These are phyloP conservation scores for Drosophila greeni DNA, from an alignment of 2,888 invertebrate genomes.

Conservation along the genomic window DNA sequence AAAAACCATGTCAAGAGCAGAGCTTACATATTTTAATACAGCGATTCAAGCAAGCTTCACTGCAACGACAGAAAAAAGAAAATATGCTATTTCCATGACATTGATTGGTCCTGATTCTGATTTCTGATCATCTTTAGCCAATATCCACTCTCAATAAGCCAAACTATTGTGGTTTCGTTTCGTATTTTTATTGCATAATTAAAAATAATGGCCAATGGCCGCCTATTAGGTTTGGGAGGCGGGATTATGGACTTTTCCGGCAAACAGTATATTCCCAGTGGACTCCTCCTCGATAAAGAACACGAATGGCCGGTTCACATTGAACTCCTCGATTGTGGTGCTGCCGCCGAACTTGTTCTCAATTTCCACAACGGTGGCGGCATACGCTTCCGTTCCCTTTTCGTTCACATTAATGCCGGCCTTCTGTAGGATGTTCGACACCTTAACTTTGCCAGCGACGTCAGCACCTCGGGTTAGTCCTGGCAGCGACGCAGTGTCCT, in stretches of 20 bases:
- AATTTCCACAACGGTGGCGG: constrained; percentile 83
- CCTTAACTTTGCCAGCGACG: constrained; percentile 81
- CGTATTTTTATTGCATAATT: constrained; percentile 30
- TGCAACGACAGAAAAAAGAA: background rate
- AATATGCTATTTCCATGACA: background rate
- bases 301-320: constrained; percentile 87
- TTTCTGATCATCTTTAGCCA: background rate
- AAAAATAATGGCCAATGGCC: constrained; percentile 3
- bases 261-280: constrained; percentile 86
- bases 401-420: constrained; percentile 88
- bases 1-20: constrained; percentile 29
- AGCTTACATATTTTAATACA: constrained; percentile 1
- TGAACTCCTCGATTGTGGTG: constrained; percentile 81
- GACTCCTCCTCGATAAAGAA: constrained; percentile 89
- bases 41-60: background rate
- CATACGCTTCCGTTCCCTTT: constrained; percentile 85
- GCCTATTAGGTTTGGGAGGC: constrained; percentile 49
- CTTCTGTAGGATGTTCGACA: constrained; percentile 86
- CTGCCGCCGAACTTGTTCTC: constrained; percentile 86
- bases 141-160: background rate
- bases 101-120: background rate
- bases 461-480: constrained; percentile 84
- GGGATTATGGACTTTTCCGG: constrained; percentile 86
- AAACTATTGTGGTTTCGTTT: background rate
- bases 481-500: constrained; percentile 84